phyloP scores from a whole-genome alignment of 2,113 vertebrate genomes.

The Eretmochelys imbricata region DNA sequence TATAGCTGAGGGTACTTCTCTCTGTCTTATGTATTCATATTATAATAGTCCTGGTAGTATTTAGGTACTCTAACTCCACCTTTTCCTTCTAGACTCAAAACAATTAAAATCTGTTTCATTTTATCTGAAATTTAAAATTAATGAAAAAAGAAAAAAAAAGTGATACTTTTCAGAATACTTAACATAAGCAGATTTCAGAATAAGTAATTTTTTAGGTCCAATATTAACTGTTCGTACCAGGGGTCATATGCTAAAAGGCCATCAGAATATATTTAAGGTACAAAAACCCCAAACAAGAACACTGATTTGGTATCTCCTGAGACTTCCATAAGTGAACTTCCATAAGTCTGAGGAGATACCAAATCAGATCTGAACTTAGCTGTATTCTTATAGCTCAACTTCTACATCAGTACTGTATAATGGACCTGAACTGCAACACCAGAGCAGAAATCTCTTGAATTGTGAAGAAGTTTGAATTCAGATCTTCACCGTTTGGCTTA shows the following conservation, averaged over 20 bases:
- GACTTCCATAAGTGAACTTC: rapidly evolving
- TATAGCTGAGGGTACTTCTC: background rate
- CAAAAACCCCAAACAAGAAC: rapidly evolving
- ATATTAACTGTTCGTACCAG: background rate
- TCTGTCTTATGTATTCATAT: background rate
- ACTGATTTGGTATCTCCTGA: background rate
- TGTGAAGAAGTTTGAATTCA: rapidly evolving
- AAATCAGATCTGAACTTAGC: background rate
- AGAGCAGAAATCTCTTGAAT: background rate
- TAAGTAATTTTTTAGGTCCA: background rate
- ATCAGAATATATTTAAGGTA: background rate
- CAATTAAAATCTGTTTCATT: background rate
- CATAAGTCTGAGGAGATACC: too few species aligned
- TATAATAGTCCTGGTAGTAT: background rate
- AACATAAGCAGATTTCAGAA: background rate
- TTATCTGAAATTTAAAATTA: too few species aligned
- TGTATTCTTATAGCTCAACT: background rate
- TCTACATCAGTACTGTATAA: rapidly evolving
- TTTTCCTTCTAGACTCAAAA: background rate
- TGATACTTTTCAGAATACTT: background rate
- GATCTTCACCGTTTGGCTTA: background rate
- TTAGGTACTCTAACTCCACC: background rate
- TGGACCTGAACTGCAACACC: rapidly evolving
- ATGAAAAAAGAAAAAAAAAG: background rate
- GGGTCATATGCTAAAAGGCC: background rate